Conservation (phyloP, 1,140 invertebrate species). For the Sycophaga agraensis region DNA sequence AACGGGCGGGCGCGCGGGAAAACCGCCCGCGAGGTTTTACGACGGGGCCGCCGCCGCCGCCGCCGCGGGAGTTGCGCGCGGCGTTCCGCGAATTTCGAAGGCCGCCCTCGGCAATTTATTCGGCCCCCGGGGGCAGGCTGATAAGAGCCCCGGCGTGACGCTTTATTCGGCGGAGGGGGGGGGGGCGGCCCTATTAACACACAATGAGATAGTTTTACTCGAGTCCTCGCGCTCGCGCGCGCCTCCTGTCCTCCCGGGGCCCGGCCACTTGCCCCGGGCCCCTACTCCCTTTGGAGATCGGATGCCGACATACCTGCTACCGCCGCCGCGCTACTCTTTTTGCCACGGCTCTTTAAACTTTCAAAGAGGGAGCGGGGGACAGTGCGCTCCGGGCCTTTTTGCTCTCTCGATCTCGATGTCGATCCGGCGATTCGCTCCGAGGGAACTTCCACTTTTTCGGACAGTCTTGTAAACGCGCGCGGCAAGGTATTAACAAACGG, state of each 20-base stretch:
- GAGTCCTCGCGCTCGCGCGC: background rate
- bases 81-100: conserved; percentile 22
- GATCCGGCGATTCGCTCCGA: too few species aligned
- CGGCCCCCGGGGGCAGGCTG: conserved; percentile 6
- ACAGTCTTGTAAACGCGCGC: too few species aligned
- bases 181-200: conserved; percentile 53
- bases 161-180: conserved; percentile 26
- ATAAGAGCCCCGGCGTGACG: conserved; percentile 10
- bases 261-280: background rate
- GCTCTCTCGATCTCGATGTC: too few species aligned
- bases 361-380: too few species aligned
- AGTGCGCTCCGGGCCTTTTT: too few species aligned
- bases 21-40: conserved; percentile 26
- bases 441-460: too few species aligned
- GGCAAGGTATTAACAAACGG: too few species aligned
- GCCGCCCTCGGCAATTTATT: background rate
- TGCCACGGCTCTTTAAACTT: background rate
- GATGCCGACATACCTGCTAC: conserved; percentile 39
- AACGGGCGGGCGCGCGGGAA: conserved; percentile 18
- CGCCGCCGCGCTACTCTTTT: conserved; percentile 21
- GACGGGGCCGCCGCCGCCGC: background rate
- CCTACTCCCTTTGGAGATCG: conserved; percentile 30
- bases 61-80: conserved; percentile 5
- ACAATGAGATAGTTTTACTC: conserved; percentile 60
- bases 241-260: background rate